These are phyloP conservation scores for Onthophagus taurus DNA, from an alignment of 1,140 invertebrate genomes.

Conservation along the genomic window DNA sequence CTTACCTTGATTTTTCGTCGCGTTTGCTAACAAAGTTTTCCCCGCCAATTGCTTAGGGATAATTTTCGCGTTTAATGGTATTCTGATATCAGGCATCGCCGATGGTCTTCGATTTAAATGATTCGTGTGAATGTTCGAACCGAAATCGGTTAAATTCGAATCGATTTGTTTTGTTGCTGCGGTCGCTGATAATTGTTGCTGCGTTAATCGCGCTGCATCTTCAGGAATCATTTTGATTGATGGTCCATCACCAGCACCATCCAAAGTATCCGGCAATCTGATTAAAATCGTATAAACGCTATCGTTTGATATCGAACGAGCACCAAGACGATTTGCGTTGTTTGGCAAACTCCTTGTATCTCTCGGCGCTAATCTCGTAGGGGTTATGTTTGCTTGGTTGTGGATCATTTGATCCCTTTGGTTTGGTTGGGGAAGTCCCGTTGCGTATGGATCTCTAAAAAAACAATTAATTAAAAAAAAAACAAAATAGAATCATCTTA, in stretches of 20 bases:
- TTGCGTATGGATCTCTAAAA: conserved; percentile 42
- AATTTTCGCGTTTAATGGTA: conserved; percentile 30
- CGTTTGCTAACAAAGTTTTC: conserved; percentile 46
- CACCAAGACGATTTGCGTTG: conserved; percentile 40
- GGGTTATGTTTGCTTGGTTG: conserved; percentile 34
- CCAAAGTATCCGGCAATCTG: conserved; percentile 58
- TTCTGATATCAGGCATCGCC: conserved; percentile 62
- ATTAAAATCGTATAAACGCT: conserved; percentile 90
- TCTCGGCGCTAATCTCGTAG: conserved; percentile 29
- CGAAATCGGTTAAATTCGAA: background rate
- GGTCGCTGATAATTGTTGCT: conserved; percentile 27
- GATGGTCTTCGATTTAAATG: conserved; percentile 57
- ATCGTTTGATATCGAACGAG: conserved; percentile 57
- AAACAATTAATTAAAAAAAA: no score
- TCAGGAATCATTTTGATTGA: conserved; percentile 84
- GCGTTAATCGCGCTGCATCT: conserved; percentile 40
- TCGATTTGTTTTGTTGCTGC: conserved; percentile 8
- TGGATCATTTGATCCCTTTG: conserved; percentile 26
- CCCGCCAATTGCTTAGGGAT: conserved; percentile 68
- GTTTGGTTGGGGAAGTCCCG: conserved; percentile 20
- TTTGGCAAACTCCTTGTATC: conserved; percentile 38
- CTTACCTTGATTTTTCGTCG: conserved; percentile 51
- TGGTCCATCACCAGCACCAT: conserved; percentile 44
- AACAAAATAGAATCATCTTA: no score
- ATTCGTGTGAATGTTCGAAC: conserved; percentile 32